Percentiles rank a stretch among this genome's conserved stretches.
phyloP scores from a whole-genome alignment of 2,113 vertebrate genomes.

The Propithecus coquereli region DNA sequence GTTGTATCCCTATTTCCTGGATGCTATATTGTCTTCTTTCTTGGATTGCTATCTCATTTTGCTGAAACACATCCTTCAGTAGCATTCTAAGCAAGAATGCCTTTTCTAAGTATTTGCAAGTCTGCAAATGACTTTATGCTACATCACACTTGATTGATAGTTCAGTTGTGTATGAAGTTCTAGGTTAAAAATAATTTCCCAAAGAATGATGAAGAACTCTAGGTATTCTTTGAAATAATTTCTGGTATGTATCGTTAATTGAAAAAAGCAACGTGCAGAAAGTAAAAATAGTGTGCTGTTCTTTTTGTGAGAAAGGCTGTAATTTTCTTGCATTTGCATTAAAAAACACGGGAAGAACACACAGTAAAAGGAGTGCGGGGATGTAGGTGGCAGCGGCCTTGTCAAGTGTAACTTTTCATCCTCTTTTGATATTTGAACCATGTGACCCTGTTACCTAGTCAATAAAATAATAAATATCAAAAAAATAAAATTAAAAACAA shows the following conservation, averaged over 20 bases:
- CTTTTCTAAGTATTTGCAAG: neutral
- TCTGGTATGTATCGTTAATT: neutral
- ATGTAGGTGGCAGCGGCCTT: fast-evolving
- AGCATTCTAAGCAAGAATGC: neutral
- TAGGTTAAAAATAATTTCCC: constrained; percentile 13
- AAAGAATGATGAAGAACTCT: neutral
- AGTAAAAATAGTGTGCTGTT: fast-evolving
- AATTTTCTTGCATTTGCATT: neutral
- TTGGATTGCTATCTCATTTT: neutral
- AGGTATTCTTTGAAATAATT: neutral
- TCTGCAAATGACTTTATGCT: neutral
- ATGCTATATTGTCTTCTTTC: neutral
- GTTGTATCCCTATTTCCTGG: fast-evolving
- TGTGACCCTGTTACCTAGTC: neutral
- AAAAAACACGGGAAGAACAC: neutral
- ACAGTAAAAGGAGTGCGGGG: fast-evolving
- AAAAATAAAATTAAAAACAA: neutral
- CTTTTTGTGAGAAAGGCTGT: neutral
- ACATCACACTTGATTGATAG: neutral
- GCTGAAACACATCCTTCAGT: neutral
- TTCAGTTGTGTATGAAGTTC: neutral
- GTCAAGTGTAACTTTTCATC: neutral
- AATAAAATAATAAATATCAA: neutral
- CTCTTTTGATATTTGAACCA: neutral
- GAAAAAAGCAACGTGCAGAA: neutral